Evolutionary conservation across 2,113 vertebrate genomes (phyloP).

Genomic region (Carassius gibelio): DNA sequence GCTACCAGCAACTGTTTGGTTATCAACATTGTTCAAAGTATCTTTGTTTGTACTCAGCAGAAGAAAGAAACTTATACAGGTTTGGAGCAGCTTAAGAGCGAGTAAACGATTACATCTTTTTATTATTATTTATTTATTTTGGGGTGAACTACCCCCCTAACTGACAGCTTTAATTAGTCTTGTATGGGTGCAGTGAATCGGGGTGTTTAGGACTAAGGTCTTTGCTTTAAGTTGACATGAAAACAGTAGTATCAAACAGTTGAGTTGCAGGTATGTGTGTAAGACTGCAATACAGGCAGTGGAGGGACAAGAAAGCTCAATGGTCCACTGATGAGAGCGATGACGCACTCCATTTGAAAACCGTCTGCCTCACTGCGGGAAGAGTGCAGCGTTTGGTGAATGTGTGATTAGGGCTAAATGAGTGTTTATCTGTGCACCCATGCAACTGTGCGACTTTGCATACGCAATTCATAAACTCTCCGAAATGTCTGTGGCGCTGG

Average conservation of each 20-base stretch:
- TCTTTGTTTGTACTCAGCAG: no score
- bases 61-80: no score
- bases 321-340: constrained; percentile 48
- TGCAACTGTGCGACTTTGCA: constrained; percentile 34
- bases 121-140: no score
- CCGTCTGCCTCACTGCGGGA: constrained; percentile 50
- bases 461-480: constrained; percentile 63
- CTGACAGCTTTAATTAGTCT: neutral
- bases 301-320: constrained; percentile 50
- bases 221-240: neutral
- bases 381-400: constrained; percentile 20
- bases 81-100: no score
- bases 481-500: constrained; percentile 69
- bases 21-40: no score
- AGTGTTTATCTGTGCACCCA: constrained; percentile 43
- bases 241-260: neutral
- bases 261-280: neutral
- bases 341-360: constrained; percentile 56
- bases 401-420: constrained; percentile 39
- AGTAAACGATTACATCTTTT: no score
- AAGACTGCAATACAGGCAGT: neutral
- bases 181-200: neutral
- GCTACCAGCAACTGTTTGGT: no score
- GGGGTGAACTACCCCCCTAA: no score
- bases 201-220: neutral